Conservation (phyloP, 1,140 invertebrate species). For the Drosophila serrata region DNA sequence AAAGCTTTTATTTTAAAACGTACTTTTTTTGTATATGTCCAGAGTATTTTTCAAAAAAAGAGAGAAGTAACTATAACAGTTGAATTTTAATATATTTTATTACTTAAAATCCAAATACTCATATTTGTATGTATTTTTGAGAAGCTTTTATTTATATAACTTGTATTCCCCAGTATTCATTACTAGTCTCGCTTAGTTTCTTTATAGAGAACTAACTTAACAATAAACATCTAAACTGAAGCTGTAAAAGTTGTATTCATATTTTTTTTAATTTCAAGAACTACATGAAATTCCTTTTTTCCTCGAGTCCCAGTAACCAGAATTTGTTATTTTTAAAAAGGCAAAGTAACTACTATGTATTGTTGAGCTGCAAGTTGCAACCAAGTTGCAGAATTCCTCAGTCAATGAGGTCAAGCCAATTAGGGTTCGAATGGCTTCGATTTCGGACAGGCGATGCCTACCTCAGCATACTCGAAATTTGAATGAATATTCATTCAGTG, state of each 20-base stretch:
- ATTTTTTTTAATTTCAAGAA: not conserved
- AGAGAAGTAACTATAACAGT: not conserved
- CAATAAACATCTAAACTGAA: conserved; percentile 2
- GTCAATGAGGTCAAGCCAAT: conserved; percentile 65
- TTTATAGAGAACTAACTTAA: not conserved
- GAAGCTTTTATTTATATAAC: conserved; percentile 4
- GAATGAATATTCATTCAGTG: conserved; percentile 77
- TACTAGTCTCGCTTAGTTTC: conserved; percentile 16
- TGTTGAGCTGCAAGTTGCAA: conserved; percentile 18
- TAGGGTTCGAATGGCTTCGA: conserved; percentile 40
- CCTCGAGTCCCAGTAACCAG: not conserved
- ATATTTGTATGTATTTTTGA: conserved; percentile 2
- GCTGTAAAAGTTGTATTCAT: not conserved
- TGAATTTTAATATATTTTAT: conserved; percentile 4
- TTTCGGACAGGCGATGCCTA: conserved; percentile 44
- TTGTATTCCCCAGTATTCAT: conserved; percentile 15
- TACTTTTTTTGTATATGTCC: conserved; percentile 1
- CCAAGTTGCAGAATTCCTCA: conserved; percentile 11
- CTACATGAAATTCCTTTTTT: not conserved
- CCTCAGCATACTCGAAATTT: conserved; percentile 52
- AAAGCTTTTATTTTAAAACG: conserved; percentile 1
- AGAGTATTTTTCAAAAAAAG: not conserved
- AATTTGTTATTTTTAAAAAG: not conserved
- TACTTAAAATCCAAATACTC: not conserved
- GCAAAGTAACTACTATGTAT: conserved; percentile 20